phyloP scores from a whole-genome alignment of 2,797 vertebrate species.

The Typhlichthys subterraneus region DNA sequence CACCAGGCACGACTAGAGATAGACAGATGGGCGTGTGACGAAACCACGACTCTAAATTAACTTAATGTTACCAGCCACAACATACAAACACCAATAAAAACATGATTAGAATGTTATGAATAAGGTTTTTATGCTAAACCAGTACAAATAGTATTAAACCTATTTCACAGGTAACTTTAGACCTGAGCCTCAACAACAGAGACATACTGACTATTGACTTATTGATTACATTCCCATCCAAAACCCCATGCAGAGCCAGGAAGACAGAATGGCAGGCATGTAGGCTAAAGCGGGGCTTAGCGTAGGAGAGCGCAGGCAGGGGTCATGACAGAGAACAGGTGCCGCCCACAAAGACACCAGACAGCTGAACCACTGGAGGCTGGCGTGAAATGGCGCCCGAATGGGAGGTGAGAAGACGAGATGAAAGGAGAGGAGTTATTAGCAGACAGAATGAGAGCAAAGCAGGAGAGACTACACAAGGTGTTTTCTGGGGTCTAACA shows the following conservation, averaged over 20 bases:
- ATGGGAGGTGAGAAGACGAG: conserved; percentile 9
- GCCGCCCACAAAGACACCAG: conserved; percentile 49
- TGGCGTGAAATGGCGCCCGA: conserved; percentile 45
- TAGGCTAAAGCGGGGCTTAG: conserved; percentile 17
- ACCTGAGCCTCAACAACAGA: background rate
- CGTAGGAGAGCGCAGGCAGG: conserved; percentile 34
- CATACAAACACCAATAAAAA: background rate
- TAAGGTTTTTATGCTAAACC: background rate
- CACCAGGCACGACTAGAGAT: conserved; percentile 10
- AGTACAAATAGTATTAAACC: background rate
- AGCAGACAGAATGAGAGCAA: conserved; percentile 14
- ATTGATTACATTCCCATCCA: background rate
- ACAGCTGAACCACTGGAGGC: conserved; percentile 52
- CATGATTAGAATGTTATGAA: background rate
- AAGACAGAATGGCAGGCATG: conserved; percentile 30
- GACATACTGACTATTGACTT: background rate
- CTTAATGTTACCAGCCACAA: background rate
- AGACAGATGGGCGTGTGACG: conserved; percentile 13
- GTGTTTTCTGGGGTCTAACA: too few relatives aligned
- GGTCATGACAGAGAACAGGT: conserved; percentile 60
- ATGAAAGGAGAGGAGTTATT: background rate
- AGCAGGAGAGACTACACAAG: conserved; percentile 12
- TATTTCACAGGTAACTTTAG: background rate
- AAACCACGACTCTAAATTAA: background rate
- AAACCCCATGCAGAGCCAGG: background rate